Evolutionary conservation across 2,113 vertebrate species (phyloP), one percentile per base, ranked within the genome.

Genomic region (Bufo bufo): DNA sequence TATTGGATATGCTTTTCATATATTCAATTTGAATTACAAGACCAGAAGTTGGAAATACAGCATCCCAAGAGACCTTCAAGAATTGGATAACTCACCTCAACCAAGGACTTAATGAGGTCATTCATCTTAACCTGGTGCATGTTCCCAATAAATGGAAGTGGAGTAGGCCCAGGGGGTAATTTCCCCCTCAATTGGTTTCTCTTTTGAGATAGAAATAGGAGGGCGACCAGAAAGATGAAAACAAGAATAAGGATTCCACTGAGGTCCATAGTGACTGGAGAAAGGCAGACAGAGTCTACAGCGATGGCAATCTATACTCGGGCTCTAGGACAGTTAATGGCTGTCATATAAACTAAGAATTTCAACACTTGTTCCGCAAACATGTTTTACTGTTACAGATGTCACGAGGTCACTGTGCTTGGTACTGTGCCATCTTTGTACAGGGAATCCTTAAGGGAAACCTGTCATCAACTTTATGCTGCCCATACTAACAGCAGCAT

Each of bases 91-190:
- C 87, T 90, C 59, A 90, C 89, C 75, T 90, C 63, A 13, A 77
- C 61, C 72, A 90, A 77, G 45, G 90, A 90, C 80, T 75, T 85
- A 11, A 90, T 89, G 16, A 91, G 89, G 19, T 90, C 90, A 19
- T 80, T 89, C n/a, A 90, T 84, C 2, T 91, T 88, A 72, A 90
- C 89, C 19, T 90, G 89, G 17, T 86, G 87, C 85, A 91, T 90
- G 79, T 91, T 91, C 3, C 90, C 90, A 0, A 91, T 16, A 58
- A 90, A 88, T 1, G 89, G 90, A n/a, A 90, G 74, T 0, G 90
- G 77, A 11, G 78, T 14, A 6, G 90, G 90, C 4, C 90, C 90
- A 0, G 90, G 90, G 0, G 90, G 90, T 10, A 92, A 84, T 17
- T 78, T 19, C 2, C 56, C 3, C 0, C 66, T 19, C 45, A 11